Base-by-base conservation (phyloP, 2,113 vertebrate genomes). In the Cercocebus atys region DNA sequence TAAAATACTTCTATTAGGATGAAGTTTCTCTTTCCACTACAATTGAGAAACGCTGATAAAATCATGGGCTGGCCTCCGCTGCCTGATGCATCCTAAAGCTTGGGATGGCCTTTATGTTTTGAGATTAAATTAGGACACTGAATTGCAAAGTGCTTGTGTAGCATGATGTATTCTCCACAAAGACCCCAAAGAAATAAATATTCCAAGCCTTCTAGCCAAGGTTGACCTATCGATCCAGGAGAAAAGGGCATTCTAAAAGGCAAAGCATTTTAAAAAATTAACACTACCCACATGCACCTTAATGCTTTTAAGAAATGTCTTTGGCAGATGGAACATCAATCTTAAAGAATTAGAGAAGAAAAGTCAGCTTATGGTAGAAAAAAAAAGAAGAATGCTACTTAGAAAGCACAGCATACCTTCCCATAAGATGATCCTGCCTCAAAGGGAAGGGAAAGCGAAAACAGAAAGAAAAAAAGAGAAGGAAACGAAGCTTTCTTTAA, bases 221-320 rank as follows among this genome's bases (percentile, higher is more conserved):
- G 40, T 14, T 82, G 90, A 95, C 87, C 45, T 97, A 96, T 55
- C 12, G 76, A 97, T 97, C 93, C 55, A 93, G 87, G 76, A 97
- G 57, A 61, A 94, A 92, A 97, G 93, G 83, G 96, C 95, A 70
- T 82, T 95, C 93, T 66, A 75, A 85, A 95, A 79, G 66, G 88
- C 50, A 97, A 96, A 86, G 68, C 47, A 90, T 95, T 92, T 94
- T 89, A 32, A 93, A 96, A 98, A 97, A 95, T 98, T 97, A 96
- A 90, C 78, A 92, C 79, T 32, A 78, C 66, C 94, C 64, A 97
- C 87, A 81, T 95, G 94, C 90, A 95, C 97, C 75, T 90, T 90
- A 92, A 93, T 88, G 88, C 92, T 96, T 98, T 94, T 93, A 87
- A 93, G 87, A 93, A 97, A 50, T 64, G 92, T 95, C 27, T 93